phyloP scores from a whole-genome alignment of 1,140 invertebrate genomes.

The Rhagoletis pomonella region DNA sequence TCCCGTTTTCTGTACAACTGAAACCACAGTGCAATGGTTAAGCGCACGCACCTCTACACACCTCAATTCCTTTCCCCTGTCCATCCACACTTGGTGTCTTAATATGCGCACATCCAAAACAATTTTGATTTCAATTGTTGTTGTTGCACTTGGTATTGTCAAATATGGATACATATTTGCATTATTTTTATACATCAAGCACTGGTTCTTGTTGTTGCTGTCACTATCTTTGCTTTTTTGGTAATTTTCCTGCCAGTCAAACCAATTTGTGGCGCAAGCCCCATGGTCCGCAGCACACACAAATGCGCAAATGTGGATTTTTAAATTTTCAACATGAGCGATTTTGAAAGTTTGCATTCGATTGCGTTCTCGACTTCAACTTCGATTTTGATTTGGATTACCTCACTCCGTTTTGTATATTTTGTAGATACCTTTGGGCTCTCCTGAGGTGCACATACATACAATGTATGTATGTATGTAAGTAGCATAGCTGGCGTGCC shows the following conservation, averaged over 20 bases:
- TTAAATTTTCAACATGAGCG: constrained; percentile 52
- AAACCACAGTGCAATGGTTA: too few species aligned
- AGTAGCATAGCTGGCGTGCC: background rate
- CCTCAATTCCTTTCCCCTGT: background rate
- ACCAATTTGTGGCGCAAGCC: constrained; percentile 25
- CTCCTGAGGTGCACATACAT: background rate
- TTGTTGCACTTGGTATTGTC: background rate
- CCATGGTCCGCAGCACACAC: background rate
- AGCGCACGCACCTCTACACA: too few species aligned
- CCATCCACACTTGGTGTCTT: background rate
- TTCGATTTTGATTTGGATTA: constrained; percentile 49
- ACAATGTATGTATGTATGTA: constrained; percentile 10
- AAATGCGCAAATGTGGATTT: background rate
- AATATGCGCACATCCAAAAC: background rate
- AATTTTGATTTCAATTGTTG: background rate
- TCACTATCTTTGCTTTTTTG: background rate
- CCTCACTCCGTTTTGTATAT: constrained; percentile 15
- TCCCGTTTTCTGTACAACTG: too few species aligned
- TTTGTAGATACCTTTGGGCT: constrained; percentile 7
- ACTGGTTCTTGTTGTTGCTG: background rate
- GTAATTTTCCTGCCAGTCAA: constrained; percentile 43
- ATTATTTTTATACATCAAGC: background rate
- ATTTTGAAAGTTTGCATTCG: constrained; percentile 53
- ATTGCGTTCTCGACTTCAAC: constrained; percentile 49
- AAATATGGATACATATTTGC: background rate